Conservation (phyloP, 2,888 invertebrate species). For the Petrolisthes cinctipes region DNA sequence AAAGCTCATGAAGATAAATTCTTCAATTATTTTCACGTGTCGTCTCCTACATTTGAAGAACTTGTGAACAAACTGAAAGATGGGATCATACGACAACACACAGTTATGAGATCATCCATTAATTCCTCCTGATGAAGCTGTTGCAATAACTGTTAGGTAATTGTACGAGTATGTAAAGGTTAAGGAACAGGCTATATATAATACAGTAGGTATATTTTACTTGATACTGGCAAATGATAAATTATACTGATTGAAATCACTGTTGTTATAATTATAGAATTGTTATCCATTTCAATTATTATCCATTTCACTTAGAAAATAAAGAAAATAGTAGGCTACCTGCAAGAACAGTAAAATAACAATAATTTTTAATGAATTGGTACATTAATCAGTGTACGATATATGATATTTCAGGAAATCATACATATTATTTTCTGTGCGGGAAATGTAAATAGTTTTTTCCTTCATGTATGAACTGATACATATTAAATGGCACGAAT, state of each 20-base stretch:
- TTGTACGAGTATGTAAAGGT: slow-evolving; percentile 38
- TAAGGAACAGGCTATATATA: slow-evolving; percentile 37
- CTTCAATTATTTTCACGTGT: too few species aligned
- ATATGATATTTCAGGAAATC: slow-evolving; percentile 13
- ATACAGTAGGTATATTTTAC: slow-evolving; percentile 33
- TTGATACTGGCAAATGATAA: slow-evolving; percentile 32
- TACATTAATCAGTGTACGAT: slow-evolving; percentile 8
- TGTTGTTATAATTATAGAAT: too few species aligned
- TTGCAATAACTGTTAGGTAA: slow-evolving; percentile 31
- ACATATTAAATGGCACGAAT: not conserved
- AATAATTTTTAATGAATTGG: not conserved
- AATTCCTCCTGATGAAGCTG: slow-evolving; percentile 37
- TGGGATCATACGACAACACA: slow-evolving; percentile 28
- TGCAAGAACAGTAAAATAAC: slow-evolving; percentile 14
- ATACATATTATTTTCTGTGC: not conserved
- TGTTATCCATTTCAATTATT: not conserved
- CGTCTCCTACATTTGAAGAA: too few species aligned
- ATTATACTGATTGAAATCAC: slow-evolving; percentile 12
- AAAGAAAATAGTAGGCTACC: not conserved
- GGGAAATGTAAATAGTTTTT: not conserved
- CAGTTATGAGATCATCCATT: slow-evolving; percentile 38
- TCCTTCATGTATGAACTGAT: not conserved
- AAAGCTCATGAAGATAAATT: too few species aligned
- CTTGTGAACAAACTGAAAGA: slow-evolving; percentile 45
- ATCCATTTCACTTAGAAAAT: not conserved